Evolutionary conservation across 2,888 invertebrate genomes (phyloP).

Genomic region (Zeuzera pyrina): DNA sequence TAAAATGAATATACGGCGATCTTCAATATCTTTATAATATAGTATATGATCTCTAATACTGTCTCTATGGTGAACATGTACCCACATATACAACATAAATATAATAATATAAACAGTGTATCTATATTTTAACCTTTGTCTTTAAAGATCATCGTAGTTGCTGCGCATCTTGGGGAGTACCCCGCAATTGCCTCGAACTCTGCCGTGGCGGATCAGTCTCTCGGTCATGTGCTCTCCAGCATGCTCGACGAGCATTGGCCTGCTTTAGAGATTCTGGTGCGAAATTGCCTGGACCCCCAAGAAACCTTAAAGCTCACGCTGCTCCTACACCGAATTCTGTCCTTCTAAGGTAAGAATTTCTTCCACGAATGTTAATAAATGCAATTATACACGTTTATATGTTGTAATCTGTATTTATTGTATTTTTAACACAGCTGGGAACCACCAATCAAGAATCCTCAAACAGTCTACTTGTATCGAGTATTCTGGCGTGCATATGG

Average conservation of each 20-base stretch:
- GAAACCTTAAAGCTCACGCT: constrained; percentile 43
- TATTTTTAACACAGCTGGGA: constrained; percentile 75
- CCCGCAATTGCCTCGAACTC: constrained; percentile 86
- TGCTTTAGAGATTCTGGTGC: constrained; percentile 88
- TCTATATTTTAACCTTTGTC: no score
- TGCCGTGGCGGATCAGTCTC: constrained; percentile 84
- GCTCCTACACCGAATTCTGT: constrained; percentile 57
- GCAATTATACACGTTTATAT: not conserved
- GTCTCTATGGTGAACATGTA: no score
- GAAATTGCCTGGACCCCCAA: constrained; percentile 85
- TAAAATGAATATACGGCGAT: no score
- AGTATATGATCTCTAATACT: no score
- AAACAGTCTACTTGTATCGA: constrained; percentile 86
- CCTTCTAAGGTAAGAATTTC: constrained; percentile 38
- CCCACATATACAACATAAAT: no score
- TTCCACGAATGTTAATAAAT: no score
- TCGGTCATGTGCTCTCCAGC: constrained; percentile 80
- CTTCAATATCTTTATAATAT: no score
- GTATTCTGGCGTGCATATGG: constrained; percentile 85
- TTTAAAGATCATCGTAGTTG: constrained; percentile 86
- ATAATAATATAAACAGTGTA: no score
- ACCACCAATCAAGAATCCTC: constrained; percentile 85
- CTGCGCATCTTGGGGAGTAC: constrained; percentile 85
- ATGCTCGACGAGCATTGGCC: constrained; percentile 82
- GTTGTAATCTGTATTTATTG: not conserved